Conservation (phyloP, 2,888 invertebrate species). For the Pinctada fucata region DNA sequence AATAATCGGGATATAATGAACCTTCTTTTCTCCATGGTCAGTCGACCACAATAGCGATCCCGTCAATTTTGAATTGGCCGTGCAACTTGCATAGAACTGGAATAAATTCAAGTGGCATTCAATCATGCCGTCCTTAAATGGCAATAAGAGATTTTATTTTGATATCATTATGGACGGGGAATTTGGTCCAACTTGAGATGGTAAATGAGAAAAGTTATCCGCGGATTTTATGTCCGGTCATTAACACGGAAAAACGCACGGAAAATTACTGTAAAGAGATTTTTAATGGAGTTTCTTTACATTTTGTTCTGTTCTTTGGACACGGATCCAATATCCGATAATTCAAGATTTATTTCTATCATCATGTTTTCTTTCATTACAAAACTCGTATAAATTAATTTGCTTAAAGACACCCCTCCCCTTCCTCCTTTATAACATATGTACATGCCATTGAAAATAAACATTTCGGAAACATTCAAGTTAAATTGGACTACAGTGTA, state of each 20-base stretch:
- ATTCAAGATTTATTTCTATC: too few relatives aligned
- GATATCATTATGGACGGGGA: not conserved
- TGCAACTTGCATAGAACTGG: not conserved
- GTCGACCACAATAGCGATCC: not conserved
- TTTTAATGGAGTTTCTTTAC: not conserved
- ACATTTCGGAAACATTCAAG: too few relatives aligned
- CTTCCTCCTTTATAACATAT: too few relatives aligned
- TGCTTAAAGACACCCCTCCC: too few relatives aligned
- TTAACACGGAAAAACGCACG: not conserved
- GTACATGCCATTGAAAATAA: too few relatives aligned
- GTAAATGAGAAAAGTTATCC: not conserved
- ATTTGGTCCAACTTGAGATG: not conserved
- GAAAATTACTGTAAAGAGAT: not conserved
- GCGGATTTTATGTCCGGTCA: not conserved
- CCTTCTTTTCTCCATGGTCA: slow-evolving; percentile 1
- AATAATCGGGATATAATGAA: slow-evolving; percentile 22
- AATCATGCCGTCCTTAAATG: not conserved
- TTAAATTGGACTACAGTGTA: too few relatives aligned
- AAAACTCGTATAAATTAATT: too few relatives aligned
- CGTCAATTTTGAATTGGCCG: not conserved
- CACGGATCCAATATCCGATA: too few relatives aligned
- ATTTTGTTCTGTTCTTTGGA: too few relatives aligned
- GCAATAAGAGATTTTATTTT: not conserved
- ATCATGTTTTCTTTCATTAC: too few relatives aligned
- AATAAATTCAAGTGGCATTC: slow-evolving; percentile 1